Conservation (phyloP, 2,797 vertebrate genomes). For the Melanotaenia maccullochi region DNA sequence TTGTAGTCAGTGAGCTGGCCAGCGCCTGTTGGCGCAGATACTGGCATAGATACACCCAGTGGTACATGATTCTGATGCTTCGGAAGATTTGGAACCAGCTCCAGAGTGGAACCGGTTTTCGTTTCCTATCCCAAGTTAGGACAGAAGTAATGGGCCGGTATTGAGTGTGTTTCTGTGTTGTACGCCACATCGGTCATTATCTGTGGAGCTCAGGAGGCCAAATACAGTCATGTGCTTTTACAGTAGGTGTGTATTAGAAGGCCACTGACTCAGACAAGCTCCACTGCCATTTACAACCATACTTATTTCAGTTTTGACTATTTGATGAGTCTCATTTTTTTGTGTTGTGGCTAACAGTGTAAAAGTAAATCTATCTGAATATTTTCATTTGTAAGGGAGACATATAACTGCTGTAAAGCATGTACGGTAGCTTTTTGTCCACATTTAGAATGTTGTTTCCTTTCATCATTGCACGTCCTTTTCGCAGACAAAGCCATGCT, state of each 20-base stretch:
- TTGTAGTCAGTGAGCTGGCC: no score
- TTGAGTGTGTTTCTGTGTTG: slow-evolving; percentile 5
- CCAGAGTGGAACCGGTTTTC: no score
- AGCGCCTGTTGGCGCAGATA: no score
- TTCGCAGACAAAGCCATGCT: slow-evolving; percentile 89
- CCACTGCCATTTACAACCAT: not conserved
- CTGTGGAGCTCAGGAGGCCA: slow-evolving; percentile 19
- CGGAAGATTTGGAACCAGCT: no score
- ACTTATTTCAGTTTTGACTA: not conserved
- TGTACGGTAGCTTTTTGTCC: slow-evolving; percentile 1
- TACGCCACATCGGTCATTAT: slow-evolving; percentile 4
- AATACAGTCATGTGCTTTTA: not conserved
- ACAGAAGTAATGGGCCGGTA: not conserved
- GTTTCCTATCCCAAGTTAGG: not conserved
- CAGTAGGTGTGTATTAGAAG: slow-evolving; percentile 2
- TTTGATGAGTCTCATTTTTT: not conserved
- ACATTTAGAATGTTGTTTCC: slow-evolving; percentile 44
- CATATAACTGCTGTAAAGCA: no score
- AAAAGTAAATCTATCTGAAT: not conserved
- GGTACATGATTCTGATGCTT: no score
- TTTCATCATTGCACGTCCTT: slow-evolving; percentile 58
- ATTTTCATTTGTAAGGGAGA: not conserved
- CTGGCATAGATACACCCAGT: no score
- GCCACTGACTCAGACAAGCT: not conserved
- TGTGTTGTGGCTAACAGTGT: not conserved